A percentile compares a stretch with the other conserved stretches of the same genome.
These are phyloP conservation scores for Drosophila tsacasi DNA, from an alignment of 1,140 invertebrate species.

Conservation along the genomic window DNA sequence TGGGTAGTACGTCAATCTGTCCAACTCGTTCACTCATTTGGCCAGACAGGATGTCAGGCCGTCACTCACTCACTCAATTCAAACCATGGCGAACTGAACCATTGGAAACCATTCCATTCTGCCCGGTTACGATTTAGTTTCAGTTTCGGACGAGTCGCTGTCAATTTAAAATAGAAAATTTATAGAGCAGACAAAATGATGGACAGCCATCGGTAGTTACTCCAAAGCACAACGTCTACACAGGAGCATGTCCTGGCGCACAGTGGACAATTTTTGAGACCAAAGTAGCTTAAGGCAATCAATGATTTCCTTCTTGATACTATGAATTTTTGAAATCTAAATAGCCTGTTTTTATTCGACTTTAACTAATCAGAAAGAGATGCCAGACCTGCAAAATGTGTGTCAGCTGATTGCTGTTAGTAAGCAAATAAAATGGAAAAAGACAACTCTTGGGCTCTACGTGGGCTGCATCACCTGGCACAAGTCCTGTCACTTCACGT, in stretches of 20 bases:
- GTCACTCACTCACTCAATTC: constrained; percentile 63
- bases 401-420: too few relatives aligned
- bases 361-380: too few relatives aligned
- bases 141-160: constrained; percentile 81
- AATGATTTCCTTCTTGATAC: not conserved
- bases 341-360: not conserved
- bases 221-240: constrained; percentile 46
- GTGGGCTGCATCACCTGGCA: too few relatives aligned
- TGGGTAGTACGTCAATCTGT: constrained; percentile 59
- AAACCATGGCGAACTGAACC: constrained; percentile 35
- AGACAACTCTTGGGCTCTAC: too few relatives aligned
- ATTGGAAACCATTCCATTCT: constrained; percentile 49
- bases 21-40: constrained; percentile 64
- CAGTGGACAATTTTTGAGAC: not conserved
- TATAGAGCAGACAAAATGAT: constrained; percentile 84
- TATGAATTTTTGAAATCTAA: not conserved
- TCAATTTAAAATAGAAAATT: constrained; percentile 85
- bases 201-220: constrained; percentile 79
- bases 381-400: not conserved
- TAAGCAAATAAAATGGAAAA: too few relatives aligned
- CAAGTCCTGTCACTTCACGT: too few relatives aligned
- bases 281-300: not conserved
- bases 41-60: constrained; percentile 60
- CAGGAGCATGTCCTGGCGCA: constrained; percentile 45
- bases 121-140: constrained; percentile 78